These are phyloP conservation scores for Anastatus disparis DNA, from an alignment of 1,140 invertebrate species.

Conservation along the genomic window DNA sequence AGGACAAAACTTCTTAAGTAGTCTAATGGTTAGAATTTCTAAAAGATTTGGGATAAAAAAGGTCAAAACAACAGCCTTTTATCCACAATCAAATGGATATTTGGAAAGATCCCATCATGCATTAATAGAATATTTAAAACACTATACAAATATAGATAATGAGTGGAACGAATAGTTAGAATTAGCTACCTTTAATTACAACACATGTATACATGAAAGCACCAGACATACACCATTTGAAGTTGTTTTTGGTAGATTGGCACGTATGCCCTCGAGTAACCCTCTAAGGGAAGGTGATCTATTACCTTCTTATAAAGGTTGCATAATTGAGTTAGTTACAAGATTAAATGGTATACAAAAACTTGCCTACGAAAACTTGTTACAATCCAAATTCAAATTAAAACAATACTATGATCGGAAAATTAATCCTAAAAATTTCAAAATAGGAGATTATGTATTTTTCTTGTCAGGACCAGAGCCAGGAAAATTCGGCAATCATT, in stretches of 20 bases:
- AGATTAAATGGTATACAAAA: background rate
- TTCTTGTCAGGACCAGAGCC: too few relatives aligned
- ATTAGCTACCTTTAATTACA: conserved; percentile 44
- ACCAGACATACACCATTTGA: background rate
- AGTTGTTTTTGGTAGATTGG: background rate
- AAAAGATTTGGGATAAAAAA: conserved; percentile 44
- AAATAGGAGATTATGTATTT: conserved; percentile 24
- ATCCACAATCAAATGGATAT: conserved; percentile 34
- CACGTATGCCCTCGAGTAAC: background rate
- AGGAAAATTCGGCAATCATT: too few relatives aligned
- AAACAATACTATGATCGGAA: conserved; percentile 23
- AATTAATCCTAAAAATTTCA: background rate
- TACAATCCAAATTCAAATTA: conserved; percentile 11
- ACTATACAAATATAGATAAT: background rate
- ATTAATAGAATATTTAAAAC: conserved; percentile 38
- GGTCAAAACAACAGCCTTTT: conserved; percentile 34
- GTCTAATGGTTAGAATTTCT: conserved; percentile 47
- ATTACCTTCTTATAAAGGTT: background rate
- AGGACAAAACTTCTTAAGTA: conserved; percentile 45
- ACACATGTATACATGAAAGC: conserved; percentile 8
- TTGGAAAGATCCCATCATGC: conserved; percentile 32
- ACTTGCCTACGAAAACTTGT: background rate
- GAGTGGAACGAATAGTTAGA: conserved; percentile 57
- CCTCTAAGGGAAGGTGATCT: too few relatives aligned
- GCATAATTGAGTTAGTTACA: background rate